Evolutionary conservation across 1,140 invertebrate species (phyloP).

Genomic region (Drosophila nigromelanica): DNA sequence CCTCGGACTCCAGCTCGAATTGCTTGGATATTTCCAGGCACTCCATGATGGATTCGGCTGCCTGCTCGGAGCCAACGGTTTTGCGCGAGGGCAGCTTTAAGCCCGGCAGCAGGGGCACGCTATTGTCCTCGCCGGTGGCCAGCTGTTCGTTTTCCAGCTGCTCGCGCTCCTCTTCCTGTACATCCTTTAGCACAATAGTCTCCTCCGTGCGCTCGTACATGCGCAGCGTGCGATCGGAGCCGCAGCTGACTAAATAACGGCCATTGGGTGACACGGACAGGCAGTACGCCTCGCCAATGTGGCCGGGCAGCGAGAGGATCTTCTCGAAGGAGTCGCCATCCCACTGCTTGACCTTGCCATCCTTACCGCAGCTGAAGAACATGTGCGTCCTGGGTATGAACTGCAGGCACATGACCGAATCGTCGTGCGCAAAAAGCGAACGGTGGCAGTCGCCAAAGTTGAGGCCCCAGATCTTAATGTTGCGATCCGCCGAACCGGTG

Average conservation of each 20-base stretch:
- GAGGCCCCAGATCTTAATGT: slow-evolving; percentile 99
- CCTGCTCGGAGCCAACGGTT: slow-evolving; percentile 95
- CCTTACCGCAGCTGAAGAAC: slow-evolving; percentile 96
- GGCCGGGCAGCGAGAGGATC: slow-evolving; percentile 93
- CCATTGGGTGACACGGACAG: slow-evolving; percentile 93
- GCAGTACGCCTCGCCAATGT: slow-evolving; percentile 91
- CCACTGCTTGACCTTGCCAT: slow-evolving; percentile 98
- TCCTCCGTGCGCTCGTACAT: slow-evolving; percentile 95
- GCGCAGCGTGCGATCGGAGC: slow-evolving; percentile 94
- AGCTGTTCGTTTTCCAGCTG: slow-evolving; percentile 88
- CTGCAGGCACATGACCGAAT: slow-evolving; percentile 94
- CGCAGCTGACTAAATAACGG: slow-evolving; percentile 91
- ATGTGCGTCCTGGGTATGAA: slow-evolving; percentile 97
- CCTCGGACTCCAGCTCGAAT: slow-evolving; percentile 86
- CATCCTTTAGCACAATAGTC: slow-evolving; percentile 95
- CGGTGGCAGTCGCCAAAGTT: slow-evolving; percentile 99
- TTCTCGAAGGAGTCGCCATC: slow-evolving; percentile 97
- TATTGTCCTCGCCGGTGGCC: slow-evolving; percentile 88
- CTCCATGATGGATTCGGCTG: slow-evolving; percentile 94
- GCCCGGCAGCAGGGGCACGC: slow-evolving; percentile 89
- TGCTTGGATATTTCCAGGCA: slow-evolving; percentile 92
- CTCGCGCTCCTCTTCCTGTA: slow-evolving; percentile 93
- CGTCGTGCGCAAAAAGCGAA: slow-evolving; percentile 96
- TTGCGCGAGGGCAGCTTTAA: slow-evolving; percentile 93
- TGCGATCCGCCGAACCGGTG: slow-evolving; percentile 97